Evolutionary conservation across 92 coral and sea anemone genomes (phyloP).

Genomic region (Paramuricea clavata): DNA sequence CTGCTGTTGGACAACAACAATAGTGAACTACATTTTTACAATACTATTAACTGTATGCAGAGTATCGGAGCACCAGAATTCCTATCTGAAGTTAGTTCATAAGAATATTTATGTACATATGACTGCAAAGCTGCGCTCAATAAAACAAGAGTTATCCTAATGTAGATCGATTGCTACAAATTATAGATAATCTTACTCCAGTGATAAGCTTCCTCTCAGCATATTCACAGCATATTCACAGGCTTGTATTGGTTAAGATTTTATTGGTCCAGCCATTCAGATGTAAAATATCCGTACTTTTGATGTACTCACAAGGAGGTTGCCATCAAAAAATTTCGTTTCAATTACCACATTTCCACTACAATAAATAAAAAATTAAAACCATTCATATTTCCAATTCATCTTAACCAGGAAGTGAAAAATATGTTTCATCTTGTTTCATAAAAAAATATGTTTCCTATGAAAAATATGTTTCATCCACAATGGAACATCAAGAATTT

Average conservation of each 20-base stretch:
- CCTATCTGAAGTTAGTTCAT: neutral
- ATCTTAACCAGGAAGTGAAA: neutral
- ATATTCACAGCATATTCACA: neutral
- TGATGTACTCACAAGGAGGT: conserved; percentile 96
- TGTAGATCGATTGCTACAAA: neutral
- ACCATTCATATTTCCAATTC: neutral
- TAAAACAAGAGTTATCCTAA: neutral
- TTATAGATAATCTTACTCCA: neutral
- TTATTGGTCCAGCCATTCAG: conserved; percentile 27
- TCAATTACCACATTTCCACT: conserved; percentile 99
- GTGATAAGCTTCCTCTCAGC: no score
- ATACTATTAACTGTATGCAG: neutral
- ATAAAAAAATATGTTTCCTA: no score
- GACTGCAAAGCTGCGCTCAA: neutral
- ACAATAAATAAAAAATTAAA: conserved; percentile 40
- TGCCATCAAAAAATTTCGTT: conserved; percentile 96
- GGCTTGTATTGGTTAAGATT: neutral
- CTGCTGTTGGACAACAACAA: neutral
- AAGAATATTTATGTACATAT: neutral
- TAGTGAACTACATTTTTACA: no score
- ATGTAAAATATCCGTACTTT: conserved; percentile 96
- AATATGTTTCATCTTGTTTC: no score
- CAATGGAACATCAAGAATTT: no score
- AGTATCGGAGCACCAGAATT: neutral
- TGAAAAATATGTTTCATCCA: no score